phyloP scores from a whole-genome alignment of 2,113 vertebrate species.

The Peromyscus californicus region DNA sequence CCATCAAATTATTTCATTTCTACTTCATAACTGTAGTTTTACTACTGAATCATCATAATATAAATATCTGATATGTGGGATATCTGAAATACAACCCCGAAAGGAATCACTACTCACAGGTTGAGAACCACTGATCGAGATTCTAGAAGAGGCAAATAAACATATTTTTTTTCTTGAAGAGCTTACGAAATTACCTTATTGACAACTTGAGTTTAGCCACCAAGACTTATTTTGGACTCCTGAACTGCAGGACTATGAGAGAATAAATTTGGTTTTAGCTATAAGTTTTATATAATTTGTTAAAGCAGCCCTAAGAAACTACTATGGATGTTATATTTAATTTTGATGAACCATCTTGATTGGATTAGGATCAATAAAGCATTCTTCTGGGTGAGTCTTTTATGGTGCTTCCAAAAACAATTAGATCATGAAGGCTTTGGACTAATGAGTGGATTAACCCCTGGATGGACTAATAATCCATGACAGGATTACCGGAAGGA shows the following conservation, averaged over 20 bases:
- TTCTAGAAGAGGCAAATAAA: not conserved
- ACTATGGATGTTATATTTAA: not conserved
- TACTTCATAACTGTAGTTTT: not conserved
- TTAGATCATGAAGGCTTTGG: not conserved
- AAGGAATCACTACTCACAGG: not conserved
- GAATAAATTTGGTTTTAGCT: not conserved
- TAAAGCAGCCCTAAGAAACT: not conserved
- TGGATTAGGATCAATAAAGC: not conserved
- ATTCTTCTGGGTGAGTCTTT: not conserved
- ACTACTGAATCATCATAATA: not conserved
- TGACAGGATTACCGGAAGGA: not conserved
- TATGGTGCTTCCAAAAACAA: not conserved
- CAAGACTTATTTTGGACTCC: not conserved
- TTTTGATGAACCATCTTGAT: not conserved
- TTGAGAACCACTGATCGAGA: not conserved
- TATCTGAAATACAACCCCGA: not conserved
- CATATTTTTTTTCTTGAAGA: not conserved
- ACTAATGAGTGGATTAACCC: not conserved
- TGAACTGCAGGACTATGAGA: not conserved
- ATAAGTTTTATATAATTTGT: not conserved
- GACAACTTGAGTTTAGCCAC: not conserved
- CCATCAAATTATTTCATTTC: not conserved
- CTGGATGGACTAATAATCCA: no score
- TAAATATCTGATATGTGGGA: not conserved
- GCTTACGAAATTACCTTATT: not conserved